Evolutionary conservation across 2,888 invertebrate genomes (phyloP).

Genomic region (Thalpophila matura): DNA sequence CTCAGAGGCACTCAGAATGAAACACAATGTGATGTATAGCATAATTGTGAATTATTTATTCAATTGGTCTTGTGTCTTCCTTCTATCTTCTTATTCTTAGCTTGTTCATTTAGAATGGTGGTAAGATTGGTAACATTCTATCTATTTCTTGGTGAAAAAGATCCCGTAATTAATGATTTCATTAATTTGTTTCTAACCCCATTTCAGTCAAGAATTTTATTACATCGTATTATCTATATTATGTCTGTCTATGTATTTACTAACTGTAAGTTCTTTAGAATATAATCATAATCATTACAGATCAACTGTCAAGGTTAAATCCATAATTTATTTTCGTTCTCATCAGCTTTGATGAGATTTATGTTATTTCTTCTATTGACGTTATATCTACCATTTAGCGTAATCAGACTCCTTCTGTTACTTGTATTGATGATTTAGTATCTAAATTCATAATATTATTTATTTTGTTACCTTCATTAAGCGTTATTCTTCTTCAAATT

Average conservation of each 20-base stretch:
- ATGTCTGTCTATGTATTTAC: background rate
- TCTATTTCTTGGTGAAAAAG: too few species aligned
- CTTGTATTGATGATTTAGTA: background rate
- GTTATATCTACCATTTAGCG: background rate
- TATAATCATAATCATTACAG: conserved; percentile 34
- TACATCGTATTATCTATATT: background rate
- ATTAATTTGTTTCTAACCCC: background rate
- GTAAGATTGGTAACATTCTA: background rate
- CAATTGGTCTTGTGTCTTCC: too few species aligned
- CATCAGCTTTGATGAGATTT: conserved; percentile 24
- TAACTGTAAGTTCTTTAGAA: background rate
- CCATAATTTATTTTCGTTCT: conserved; percentile 19
- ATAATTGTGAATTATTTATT: too few species aligned
- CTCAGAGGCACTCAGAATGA: too few species aligned
- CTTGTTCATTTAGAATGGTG: too few species aligned
- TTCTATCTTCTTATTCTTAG: too few species aligned
- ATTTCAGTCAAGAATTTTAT: background rate
- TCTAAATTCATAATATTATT: background rate
- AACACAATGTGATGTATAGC: too few species aligned
- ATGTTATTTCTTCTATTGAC: conserved; percentile 12
- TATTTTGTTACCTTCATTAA: background rate
- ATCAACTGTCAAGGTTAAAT: conserved; percentile 29
- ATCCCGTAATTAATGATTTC: background rate
- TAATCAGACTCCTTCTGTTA: conserved; percentile 1
- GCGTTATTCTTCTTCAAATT: too few species aligned